phyloP scores from a whole-genome alignment of 2,888 invertebrate species.

The Latheticus oryzae region DNA sequence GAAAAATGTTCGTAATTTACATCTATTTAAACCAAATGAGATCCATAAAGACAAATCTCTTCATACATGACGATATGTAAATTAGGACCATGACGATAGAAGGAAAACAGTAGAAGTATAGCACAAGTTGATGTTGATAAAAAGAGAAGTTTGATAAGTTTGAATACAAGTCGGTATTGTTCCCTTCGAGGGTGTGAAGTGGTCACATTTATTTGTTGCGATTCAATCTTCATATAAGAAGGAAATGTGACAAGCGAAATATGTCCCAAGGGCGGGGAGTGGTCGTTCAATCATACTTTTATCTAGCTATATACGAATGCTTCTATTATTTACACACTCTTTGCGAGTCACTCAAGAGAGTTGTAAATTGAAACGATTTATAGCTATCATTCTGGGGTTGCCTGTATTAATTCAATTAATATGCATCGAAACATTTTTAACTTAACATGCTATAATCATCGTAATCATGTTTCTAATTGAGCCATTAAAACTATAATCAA shows the following conservation, averaged over 20 bases:
- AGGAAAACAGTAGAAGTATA: constrained; percentile 42
- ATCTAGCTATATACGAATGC: constrained; percentile 58
- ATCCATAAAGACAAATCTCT: constrained; percentile 52
- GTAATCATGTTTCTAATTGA: constrained; percentile 57
- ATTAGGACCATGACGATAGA: constrained; percentile 45
- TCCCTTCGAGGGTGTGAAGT: constrained; percentile 59
- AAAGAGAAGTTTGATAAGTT: constrained; percentile 39
- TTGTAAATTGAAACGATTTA: constrained; percentile 62
- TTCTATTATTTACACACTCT: constrained; percentile 61
- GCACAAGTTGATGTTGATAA: constrained; percentile 40
- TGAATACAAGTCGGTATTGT: constrained; percentile 44
- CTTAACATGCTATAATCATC: constrained; percentile 56
- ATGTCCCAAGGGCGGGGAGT: constrained; percentile 61
- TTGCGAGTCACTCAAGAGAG: constrained; percentile 55
- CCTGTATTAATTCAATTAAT: constrained; percentile 57
- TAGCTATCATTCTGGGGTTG: constrained; percentile 55
- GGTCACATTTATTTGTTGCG: constrained; percentile 65
- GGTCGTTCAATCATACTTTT: constrained; percentile 64
- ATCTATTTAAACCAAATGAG: constrained; percentile 51
- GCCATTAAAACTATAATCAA: constrained; percentile 57
- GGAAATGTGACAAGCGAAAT: constrained; percentile 64
- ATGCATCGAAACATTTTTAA: constrained; percentile 58
- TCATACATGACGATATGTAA: constrained; percentile 52
- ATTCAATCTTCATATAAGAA: constrained; percentile 61
- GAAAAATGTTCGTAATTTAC: constrained; percentile 51